Percentiles rank a stretch among this genome's conserved stretches.
phyloP scores from a whole-genome alignment of 2,888 invertebrate species.

The Lucinisca nassula region DNA sequence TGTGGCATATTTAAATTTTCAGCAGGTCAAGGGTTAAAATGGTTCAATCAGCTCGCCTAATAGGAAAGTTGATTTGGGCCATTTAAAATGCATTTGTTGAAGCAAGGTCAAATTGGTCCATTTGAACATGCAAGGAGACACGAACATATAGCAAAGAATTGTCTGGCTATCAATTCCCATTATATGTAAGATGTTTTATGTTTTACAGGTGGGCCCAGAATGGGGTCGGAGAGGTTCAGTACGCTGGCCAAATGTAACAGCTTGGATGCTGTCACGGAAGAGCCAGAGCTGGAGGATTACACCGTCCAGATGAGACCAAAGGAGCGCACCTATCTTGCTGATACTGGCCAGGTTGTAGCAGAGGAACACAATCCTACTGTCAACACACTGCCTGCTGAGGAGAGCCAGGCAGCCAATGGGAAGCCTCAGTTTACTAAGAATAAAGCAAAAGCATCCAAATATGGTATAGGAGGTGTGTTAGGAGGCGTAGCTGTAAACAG shows the following conservation, averaged over 20 bases:
- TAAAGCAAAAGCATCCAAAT: background rate
- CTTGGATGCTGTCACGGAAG: conserved; percentile 60
- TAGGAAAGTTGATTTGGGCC: too few species aligned
- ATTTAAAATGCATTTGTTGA: too few species aligned
- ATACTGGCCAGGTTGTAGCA: background rate
- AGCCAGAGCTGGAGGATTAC: conserved; percentile 19
- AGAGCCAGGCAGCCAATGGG: background rate
- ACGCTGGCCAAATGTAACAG: conserved; percentile 67
- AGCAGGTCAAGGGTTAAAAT: too few species aligned
- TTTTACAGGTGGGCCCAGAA: conserved; percentile 54
- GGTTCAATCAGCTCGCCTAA: too few species aligned
- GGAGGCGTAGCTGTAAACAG: conserved; percentile 46
- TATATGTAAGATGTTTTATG: too few species aligned
- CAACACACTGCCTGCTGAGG: background rate
- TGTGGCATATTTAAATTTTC: too few species aligned
- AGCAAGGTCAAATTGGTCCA: too few species aligned
- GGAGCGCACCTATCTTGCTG: background rate
- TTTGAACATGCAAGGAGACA: too few species aligned
- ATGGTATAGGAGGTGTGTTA: conserved; percentile 58
- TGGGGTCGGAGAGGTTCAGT: conserved; percentile 56
- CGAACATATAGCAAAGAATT: too few species aligned
- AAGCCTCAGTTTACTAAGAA: background rate
- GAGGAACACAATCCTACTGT: background rate
- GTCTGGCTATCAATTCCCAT: too few species aligned
- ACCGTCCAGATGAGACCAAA: background rate